Conservation (phyloP, 2,888 invertebrate genomes). For the Sabatieria punctata region DNA sequence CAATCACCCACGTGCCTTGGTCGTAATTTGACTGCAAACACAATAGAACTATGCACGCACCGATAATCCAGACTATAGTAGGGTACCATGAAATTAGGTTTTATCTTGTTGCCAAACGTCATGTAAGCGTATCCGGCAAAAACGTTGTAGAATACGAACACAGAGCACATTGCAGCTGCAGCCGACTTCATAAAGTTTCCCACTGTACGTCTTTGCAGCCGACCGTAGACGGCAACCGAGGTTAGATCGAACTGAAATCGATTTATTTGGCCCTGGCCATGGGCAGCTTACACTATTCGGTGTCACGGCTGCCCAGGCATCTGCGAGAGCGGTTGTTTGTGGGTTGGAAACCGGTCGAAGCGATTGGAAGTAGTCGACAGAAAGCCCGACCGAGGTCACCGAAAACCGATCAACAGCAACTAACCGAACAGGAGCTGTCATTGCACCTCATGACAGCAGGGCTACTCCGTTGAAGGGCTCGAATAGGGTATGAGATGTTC, state of each 20-base stretch:
- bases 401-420: too few species aligned
- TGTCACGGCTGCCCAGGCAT: too few species aligned
- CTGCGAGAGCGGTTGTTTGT: too few species aligned
- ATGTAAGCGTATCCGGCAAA: not conserved
- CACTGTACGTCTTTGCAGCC: not conserved
- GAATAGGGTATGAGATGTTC: too few species aligned
- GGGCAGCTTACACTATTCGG: too few species aligned
- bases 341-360: too few species aligned
- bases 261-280: too few species aligned
- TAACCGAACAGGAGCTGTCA: too few species aligned
- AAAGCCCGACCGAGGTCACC: too few species aligned
- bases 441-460: too few species aligned
- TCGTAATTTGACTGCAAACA: constrained; percentile 1
- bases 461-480: too few species aligned
- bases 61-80: not conserved
- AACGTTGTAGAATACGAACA: constrained; percentile 2
- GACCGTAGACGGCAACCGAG: constrained; percentile 5
- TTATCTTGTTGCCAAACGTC: constrained; percentile 1
- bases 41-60: not conserved
- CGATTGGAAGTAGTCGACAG: too few species aligned
- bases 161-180: not conserved
- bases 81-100: not conserved
- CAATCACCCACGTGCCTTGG: not conserved
- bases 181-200: not conserved
- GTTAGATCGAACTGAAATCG: constrained; percentile 3